phyloP scores from a whole-genome alignment of 2,797 vertebrate species.

The Carapus acus region DNA sequence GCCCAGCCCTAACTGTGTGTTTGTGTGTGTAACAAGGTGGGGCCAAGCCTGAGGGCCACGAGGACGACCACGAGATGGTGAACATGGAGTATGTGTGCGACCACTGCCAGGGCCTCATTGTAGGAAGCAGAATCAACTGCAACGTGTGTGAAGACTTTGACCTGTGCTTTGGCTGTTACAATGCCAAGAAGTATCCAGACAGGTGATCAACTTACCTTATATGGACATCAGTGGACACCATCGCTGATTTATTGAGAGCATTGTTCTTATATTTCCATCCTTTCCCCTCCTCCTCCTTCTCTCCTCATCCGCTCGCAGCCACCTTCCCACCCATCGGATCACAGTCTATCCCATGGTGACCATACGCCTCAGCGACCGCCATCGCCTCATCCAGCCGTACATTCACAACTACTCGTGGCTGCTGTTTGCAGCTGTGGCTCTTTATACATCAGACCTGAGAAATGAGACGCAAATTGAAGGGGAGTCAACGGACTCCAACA shows the following conservation, averaged over 20 bases:
- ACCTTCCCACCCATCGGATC: constrained; percentile 92
- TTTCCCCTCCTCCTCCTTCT: too few relatives aligned
- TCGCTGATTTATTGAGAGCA: too few relatives aligned
- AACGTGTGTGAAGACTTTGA: constrained; percentile 96
- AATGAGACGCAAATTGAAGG: constrained; percentile 72
- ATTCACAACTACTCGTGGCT: constrained; percentile 98
- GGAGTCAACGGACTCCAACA: constrained; percentile 64
- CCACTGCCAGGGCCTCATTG: constrained; percentile 93
- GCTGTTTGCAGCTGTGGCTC: constrained; percentile 86
- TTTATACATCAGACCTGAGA: constrained; percentile 86
- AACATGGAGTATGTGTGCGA: constrained; percentile 97
- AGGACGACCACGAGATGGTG: constrained; percentile 96
- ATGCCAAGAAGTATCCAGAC: constrained; percentile 92
- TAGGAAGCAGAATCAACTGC: constrained; percentile 94
- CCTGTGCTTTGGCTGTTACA: constrained; percentile 95
- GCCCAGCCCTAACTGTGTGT: too few relatives aligned
- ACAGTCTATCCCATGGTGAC: constrained; percentile 94
- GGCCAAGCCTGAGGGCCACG: constrained; percentile 94
- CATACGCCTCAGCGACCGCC: constrained; percentile 89
- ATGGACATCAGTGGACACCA: not conserved
- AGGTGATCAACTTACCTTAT: constrained; percentile 69
- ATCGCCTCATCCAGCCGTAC: constrained; percentile 94
- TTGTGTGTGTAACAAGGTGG: constrained; percentile 89
- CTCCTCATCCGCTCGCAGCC: too few relatives aligned
- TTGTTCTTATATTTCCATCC: too few relatives aligned